Evolutionary conservation across 2,888 invertebrate genomes (phyloP).

Genomic region (Bellardia bayeri): DNA sequence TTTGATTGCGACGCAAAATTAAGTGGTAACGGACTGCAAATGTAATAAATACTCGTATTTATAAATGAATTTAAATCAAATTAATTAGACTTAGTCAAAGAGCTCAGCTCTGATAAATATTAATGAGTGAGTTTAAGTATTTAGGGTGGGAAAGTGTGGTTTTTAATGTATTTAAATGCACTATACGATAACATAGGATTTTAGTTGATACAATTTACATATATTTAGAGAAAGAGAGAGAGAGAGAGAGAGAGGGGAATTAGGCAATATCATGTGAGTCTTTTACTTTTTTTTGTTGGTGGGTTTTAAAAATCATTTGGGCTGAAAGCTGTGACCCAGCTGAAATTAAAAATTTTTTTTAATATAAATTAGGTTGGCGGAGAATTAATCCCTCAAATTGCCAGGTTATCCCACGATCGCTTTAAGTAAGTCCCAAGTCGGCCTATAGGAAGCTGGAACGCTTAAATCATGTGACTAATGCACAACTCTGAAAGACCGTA

Average conservation of each 20-base stretch:
- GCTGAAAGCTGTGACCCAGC: no score
- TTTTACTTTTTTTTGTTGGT: no score
- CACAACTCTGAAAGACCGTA: no score
- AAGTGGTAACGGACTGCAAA: slow-evolving; percentile 55
- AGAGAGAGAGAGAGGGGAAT: neutral
- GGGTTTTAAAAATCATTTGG: no score
- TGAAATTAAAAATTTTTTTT: no score
- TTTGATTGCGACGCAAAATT: slow-evolving; percentile 50
- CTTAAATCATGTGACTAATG: no score
- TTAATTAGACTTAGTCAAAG: slow-evolving; percentile 64
- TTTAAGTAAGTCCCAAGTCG: no score
- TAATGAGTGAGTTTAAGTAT: slow-evolving; percentile 41
- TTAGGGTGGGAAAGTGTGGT: slow-evolving; percentile 60
- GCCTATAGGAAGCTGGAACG: no score
- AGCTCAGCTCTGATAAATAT: slow-evolving; percentile 54
- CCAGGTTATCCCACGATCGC: no score
- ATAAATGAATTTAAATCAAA: slow-evolving; percentile 61
- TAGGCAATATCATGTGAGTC: no score
- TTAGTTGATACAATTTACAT: slow-evolving; percentile 34
- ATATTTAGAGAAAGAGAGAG: neutral
- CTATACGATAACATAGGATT: neutral
- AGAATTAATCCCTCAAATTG: no score
- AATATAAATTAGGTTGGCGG: no score
- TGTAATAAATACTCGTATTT: slow-evolving; percentile 51
- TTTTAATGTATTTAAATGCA: slow-evolving; percentile 25